Conservation (phyloP, 1,140 invertebrate genomes). For the Drosophila truncata region DNA sequence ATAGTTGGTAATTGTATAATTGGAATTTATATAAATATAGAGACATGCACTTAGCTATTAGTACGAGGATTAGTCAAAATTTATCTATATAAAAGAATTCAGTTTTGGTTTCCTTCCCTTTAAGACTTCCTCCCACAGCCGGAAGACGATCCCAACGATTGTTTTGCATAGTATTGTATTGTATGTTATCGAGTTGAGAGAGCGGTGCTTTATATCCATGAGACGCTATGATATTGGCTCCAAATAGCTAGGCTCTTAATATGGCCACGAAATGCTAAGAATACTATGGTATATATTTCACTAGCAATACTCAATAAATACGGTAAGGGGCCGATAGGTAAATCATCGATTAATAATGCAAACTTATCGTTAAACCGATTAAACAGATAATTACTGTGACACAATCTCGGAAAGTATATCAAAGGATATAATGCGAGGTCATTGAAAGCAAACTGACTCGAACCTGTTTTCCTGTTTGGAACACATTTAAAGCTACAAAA, state of each 20-base stretch:
- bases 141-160: conserved; percentile 72
- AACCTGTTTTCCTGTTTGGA: conserved; percentile 2
- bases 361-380: neutral
- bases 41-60: conserved; percentile 39
- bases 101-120: conserved; percentile 19
- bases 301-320: neutral
- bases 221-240: conserved; percentile 9
- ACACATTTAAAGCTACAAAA: conserved; percentile 29
- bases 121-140: conserved; percentile 10
- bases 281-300: neutral
- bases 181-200: neutral
- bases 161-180: conserved; percentile 58
- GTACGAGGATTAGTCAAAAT: conserved; percentile 41
- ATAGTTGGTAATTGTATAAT: conserved; percentile 35
- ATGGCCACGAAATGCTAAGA: conserved; percentile 5
- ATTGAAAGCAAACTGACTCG: neutral
- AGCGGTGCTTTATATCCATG: conserved; percentile 5
- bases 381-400: neutral
- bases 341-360: neutral
- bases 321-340: neutral
- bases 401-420: neutral
- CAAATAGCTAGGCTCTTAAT: neutral
- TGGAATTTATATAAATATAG: conserved; percentile 47
- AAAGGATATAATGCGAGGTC: neutral
- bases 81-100: conserved; percentile 42